Percentiles rank a stretch among this genome's conserved stretches.
These are phyloP conservation scores for Ctenoplectra terminalis DNA, from an alignment of 1,140 invertebrate genomes.

Conservation along the genomic window DNA sequence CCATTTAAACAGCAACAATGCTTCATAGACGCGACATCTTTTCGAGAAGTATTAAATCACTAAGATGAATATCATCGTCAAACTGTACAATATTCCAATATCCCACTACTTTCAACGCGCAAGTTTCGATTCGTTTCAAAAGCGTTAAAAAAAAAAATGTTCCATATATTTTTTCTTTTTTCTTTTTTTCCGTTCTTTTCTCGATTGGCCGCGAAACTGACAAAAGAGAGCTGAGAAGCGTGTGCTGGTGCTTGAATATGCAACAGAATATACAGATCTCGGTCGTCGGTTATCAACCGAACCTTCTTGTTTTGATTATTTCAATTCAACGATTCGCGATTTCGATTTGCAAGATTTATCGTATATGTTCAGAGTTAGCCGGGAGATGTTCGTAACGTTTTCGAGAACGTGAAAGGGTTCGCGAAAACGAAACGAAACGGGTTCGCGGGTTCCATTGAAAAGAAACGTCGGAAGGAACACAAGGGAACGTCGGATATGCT, in stretches of 20 bases:
- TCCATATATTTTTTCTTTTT: no score
- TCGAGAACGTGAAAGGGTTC: no score
- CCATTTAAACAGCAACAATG: constrained; percentile 4
- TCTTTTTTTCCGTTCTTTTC: no score
- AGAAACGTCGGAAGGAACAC: constrained; percentile 13
- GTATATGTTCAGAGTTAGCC: constrained; percentile 25
- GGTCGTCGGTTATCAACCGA: neutral
- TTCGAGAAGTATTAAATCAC: neutral
- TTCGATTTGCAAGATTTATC: constrained; percentile 14
- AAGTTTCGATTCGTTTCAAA: neutral
- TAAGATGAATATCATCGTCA: neutral
- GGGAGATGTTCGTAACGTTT: neutral
- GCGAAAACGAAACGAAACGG: neutral
- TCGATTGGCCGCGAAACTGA: constrained; percentile 15
- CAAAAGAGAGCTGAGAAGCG: constrained; percentile 12
- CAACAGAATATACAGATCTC: constrained; percentile 1
- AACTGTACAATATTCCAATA: constrained; percentile 15
- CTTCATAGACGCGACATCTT: neutral
- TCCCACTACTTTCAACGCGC: neutral
- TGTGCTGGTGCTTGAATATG: neutral
- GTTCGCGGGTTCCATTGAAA: neutral
- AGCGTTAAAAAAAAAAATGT: no score
- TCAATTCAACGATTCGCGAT: neutral
- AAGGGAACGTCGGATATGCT: constrained; percentile 29
- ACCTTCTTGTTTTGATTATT: neutral